Base-by-base conservation (phyloP, 2,888 invertebrate species). In the Acronicta leporina region DNA sequence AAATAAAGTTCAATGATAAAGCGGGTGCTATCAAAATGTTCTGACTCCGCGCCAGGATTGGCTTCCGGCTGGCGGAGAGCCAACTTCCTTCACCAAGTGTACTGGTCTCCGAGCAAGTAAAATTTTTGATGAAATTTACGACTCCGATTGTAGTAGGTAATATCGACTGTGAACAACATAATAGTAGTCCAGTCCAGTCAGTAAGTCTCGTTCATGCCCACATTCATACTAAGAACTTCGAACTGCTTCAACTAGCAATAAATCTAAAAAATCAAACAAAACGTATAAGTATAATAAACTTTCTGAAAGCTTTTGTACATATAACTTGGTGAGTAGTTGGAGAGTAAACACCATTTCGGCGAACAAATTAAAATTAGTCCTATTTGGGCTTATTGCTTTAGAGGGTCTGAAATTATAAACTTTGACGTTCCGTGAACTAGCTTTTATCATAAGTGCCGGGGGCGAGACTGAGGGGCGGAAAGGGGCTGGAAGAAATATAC, bases 11-110 rank as follows among this genome's bases (percentile, higher is more conserved):
- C 54, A 63, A 66, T 73, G 73, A 87, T 88, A 89, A 85, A 86
- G 79, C 84, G 74, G 77, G 80, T 82, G 75, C 81, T 87, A 88
- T 89, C 90, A 87, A 86, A 89, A 87, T 85, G 87, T 86, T 87
- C 88, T 85, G 89, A 87, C 80, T 85, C 79, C 65, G 85, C 84
- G 88, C 89, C 90, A 90, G 89, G 83, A 91, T 88, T 86, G 84
- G 85, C 84, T 87, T 87, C 86, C 87, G 83, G 73, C 86, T 93
- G 93, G 92, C 91, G 66, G 25, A 59, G 63, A 42, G 91, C 92
- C 92, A 93, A 84, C 64, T 81, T 81, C 80, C 84, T 81, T 79
- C 80, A 80, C 75, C 77, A 79, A 83, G 77, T 81, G 80, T 51
- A 54, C 51, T 82, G 71, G 75, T 83, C 81, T 82, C 83, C 73